Evolutionary conservation across 2,797 vertebrate species (phyloP), one percentile per base, ranked within the genome.

Genomic region (Chromis chromis): DNA sequence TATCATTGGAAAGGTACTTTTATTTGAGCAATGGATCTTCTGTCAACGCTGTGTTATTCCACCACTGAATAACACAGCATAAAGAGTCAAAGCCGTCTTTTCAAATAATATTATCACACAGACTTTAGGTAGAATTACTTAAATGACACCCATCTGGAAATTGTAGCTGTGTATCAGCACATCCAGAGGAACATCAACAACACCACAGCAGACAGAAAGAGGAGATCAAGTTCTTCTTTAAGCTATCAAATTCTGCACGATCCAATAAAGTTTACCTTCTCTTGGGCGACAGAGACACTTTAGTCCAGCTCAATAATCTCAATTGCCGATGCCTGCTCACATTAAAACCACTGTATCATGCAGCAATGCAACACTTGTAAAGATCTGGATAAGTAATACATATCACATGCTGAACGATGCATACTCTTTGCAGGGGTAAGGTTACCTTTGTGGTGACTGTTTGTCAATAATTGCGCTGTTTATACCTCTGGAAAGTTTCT

Each of bases 201-300:
- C 65, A 81, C 82, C 77, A 73, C 75, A 77, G 56, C 6, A 25
- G 71, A 70, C 65, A 72, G 56, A 76, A 74, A 66, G 65, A 80
- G 59, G 46, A 73, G 83, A 84, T 91, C 74, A 10, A 36, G 58
- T 92, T 92, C 75, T 87, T 83, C 75, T 84, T 66, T 74, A 75
- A 66, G 79, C 76, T 81, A 91, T 93, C 84, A 83, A 79, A 92
- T 91, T 93, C 82, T 90, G 90, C 91, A 90, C 65, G 31, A 73
- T 82, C 86, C 78, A 86, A 81, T 83, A 46, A 88, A 86, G 70
- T 82, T 85, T 70, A 84, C 61, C 69, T 76, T 86, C 58, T 69
- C 73, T 76, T 76, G 79, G 69, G 55, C 27, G 1, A 53, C 61
- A 2, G 68, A 86, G 79, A 85, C 78, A 83, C 80, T 83, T 86